Evolutionary conservation across 2,888 invertebrate genomes (phyloP), one percentile per base, ranked within the genome.

Genomic region (Pristionchus exspectatus): DNA sequence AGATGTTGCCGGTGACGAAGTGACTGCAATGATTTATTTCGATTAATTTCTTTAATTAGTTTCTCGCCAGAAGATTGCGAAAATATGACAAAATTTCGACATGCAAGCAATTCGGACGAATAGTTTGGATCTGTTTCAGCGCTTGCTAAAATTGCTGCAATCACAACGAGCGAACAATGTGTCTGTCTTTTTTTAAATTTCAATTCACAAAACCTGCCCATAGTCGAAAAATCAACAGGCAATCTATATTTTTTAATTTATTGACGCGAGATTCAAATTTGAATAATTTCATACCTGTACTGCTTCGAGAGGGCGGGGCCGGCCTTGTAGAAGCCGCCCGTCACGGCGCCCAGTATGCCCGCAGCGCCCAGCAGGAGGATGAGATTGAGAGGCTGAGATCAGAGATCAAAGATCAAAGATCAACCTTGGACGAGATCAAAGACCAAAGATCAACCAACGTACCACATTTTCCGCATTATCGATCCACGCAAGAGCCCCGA

Each of bases 1-100:
- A 94, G 87, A 95, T 93, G 89, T 95, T 95, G 84, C 95, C 95
- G 33, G 94, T 95, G 59, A 95, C 95, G 87, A 95, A 95, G 72
- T 94, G 94, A 90, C 93, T 90, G 89, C 3, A n/a, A n/a, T n/a
- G 90, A 72, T 7, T 27, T n/a, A 44, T 59, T n/a, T n/a, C n/a
- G n/a, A n/a, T n/a, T 69, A 54, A 24, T 81, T 81, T 81, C n/a
- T n/a, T n/a, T n/a, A n/a, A n/a, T n/a, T 5, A 27, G 54, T 24
- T 44, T 44, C 44, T 14, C 44, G n/a, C 44, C 77, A 44, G 38
- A 24, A 74, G 50, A 50, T n/a, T 54, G n/a, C 14, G 2, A 54
- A 44, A 81, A 50, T 27, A 38, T 38, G 74, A 21, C 74, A 21
- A 74, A 74, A 38, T 74, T 38, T 74, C 74, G 74, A 38, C 74